phyloP scores from a whole-genome alignment of 2,113 vertebrate genomes.

The Gadus chalcogrammus region DNA sequence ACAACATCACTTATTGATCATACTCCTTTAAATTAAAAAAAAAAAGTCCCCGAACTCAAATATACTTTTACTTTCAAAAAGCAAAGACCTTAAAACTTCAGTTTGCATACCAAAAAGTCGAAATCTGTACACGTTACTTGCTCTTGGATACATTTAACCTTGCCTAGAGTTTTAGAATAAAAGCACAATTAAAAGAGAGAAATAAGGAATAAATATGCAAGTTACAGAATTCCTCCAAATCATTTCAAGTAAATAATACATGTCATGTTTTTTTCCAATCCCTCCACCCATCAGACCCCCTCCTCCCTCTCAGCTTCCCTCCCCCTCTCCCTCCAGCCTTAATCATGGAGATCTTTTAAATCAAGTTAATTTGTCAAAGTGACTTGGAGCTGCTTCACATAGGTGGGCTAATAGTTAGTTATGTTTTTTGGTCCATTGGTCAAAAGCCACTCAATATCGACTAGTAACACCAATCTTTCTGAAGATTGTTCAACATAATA shows the following conservation, averaged over 20 bases:
- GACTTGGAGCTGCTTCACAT: conserved; percentile 43
- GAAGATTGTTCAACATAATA: conserved; percentile 29
- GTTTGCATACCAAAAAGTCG: not conserved
- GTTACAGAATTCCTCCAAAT: conserved; percentile 39
- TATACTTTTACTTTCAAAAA: conserved; percentile 25
- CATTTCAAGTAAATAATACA: conserved; percentile 59
- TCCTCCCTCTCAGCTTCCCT: conserved; percentile 13
- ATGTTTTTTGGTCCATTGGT: conserved; percentile 61
- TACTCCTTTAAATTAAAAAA: conserved; percentile 22
- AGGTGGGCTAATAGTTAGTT: conserved; percentile 20
- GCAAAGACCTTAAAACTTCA: conserved; percentile 6
- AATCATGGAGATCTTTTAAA: too few relatives aligned
- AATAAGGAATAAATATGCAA: conserved; percentile 58
- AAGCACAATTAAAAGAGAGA: conserved; percentile 28
- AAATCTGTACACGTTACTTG: conserved; percentile 45
- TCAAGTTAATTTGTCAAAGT: conserved; percentile 24
- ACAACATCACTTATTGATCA: conserved; percentile 28
- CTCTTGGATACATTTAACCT: conserved; percentile 27
- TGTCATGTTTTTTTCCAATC: conserved; percentile 11
- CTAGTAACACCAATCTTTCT: conserved; percentile 22
- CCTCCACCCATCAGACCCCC: conserved; percentile 25
- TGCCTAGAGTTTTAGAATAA: conserved; percentile 36
- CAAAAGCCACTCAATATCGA: conserved; percentile 35
- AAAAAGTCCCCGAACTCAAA: conserved; percentile 17
- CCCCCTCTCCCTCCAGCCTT: too few relatives aligned